These are phyloP conservation scores for Rhea pennata DNA, from an alignment of 2,113 vertebrate species.

Conservation along the genomic window DNA sequence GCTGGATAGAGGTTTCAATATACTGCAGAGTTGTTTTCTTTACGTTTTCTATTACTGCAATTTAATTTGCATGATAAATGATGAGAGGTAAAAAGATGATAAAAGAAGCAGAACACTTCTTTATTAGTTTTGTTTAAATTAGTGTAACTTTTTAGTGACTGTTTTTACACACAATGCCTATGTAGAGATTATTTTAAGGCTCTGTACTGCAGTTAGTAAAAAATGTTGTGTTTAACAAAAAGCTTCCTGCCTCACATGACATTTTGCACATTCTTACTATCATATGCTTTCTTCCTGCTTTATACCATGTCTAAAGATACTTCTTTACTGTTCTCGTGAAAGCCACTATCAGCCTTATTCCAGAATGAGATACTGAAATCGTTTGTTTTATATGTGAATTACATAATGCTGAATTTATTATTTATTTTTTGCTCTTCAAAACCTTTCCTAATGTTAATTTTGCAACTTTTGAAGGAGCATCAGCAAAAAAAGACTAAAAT, in stretches of 20 bases:
- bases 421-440: background rate
- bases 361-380: background rate
- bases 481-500: background rate
- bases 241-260: background rate
- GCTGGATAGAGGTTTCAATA: constrained; percentile 79
- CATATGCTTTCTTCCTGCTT: background rate
- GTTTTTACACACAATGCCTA: constrained; percentile 9
- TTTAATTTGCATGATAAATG: constrained; percentile 88
- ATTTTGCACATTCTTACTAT: background rate
- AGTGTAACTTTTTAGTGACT: constrained; percentile 71
- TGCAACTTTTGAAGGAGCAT: background rate
- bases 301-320: background rate
- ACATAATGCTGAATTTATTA: background rate
- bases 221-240: background rate
- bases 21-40: constrained; percentile 85
- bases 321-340: background rate
- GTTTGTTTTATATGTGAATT: background rate
- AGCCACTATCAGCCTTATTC: background rate
- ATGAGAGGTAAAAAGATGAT: constrained; percentile 78
- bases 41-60: constrained; percentile 83
- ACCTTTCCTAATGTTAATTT: background rate
- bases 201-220: background rate
- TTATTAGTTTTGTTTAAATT: constrained; percentile 84
- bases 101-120: constrained; percentile 78
- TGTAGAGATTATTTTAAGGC: constrained; percentile 41